Conservation (phyloP, 2,797 vertebrate genomes). For the Thalassophryne amazonica region DNA sequence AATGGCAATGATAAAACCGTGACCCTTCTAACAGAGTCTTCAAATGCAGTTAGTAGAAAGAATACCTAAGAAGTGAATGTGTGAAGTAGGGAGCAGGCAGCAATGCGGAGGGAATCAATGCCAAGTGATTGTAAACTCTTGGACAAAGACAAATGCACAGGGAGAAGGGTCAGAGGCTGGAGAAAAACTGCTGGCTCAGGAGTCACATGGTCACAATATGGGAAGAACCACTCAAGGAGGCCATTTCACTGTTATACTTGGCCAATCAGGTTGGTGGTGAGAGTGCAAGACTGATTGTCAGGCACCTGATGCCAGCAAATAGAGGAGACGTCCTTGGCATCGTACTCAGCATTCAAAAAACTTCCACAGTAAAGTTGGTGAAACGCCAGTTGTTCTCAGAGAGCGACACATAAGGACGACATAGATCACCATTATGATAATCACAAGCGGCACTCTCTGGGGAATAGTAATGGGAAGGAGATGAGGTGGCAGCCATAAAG, state of each 20-base stretch:
- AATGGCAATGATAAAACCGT: too few relatives aligned
- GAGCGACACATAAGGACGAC: conserved; percentile 70
- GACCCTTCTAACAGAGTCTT: too few relatives aligned
- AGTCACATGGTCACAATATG: conserved; percentile 36
- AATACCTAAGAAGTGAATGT: conserved; percentile 33
- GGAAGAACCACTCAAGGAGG: conserved; percentile 20
- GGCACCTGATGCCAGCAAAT: conserved; percentile 51
- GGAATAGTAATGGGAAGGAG: conserved; percentile 75
- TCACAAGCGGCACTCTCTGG: conserved; percentile 59
- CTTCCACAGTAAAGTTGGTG: conserved; percentile 61
- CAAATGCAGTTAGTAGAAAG: too few relatives aligned
- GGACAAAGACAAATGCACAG: conserved; percentile 54
- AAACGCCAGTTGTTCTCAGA: conserved; percentile 62
- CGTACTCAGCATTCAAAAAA: conserved; percentile 57
- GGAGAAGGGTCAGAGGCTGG: conserved; percentile 25
- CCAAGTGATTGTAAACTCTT: conserved; percentile 49
- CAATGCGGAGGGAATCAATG: conserved; percentile 13
- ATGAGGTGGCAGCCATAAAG: conserved; percentile 72
- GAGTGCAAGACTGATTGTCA: conserved; percentile 60
- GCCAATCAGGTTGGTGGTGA: conserved; percentile 46
- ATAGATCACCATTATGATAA: conserved; percentile 77
- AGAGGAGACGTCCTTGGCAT: conserved; percentile 59
- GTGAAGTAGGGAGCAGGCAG: conserved; percentile 10
- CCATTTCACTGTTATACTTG: conserved; percentile 2
- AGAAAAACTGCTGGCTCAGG: conserved; percentile 61